Evolutionary conservation across 2,888 invertebrate species (phyloP), one percentile per base, ranked within the genome.

Genomic region (Bibio marci): DNA sequence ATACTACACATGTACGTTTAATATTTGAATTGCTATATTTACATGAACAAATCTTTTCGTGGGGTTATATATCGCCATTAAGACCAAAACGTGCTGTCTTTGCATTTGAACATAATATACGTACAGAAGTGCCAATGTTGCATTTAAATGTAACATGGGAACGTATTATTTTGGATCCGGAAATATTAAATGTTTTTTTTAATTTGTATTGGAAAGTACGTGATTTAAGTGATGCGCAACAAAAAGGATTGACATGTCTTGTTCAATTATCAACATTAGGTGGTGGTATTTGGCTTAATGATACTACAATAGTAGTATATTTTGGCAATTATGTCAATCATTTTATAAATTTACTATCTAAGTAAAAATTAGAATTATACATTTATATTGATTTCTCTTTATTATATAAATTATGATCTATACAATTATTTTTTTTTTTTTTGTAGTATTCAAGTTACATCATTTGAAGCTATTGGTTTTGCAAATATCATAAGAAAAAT

Each of bases 151-250:
- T 57, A 1, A 53, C 64, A 2, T 91, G 90, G 90, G 66, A 70
- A 41, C 80, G 82, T 44, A 70, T 81, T 1, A 73, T 90, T 46
- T 64, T 85, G 45, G 75, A 82, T 51, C 76, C 80, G 3, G 70
- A 73, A 45, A 63, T 87, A 13, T 57, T 85, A 35, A 69, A 78
- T n/a, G 58, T 88, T 30, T 81, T 87, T 63, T 88, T 86, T 55
- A 76, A 78, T 54, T 65, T 82, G 27, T 87, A 88, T 58, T 75
- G 79, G 69, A 81, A 82, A 63, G 78, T 88, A 5, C 69, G 87
- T 35, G 70, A 73, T 33, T 73, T 78, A 53, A 75, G 78, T 17
- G 74, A 79, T 33, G 64, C 88, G 49, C 73, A 80, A 8, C 79
- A 79, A 54, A 80, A 81, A 44, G 79, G 85, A 1, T 61, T 90